Base-by-base conservation (phyloP, 2,888 invertebrate species). In the Macrosoma leucophasiata region DNA sequence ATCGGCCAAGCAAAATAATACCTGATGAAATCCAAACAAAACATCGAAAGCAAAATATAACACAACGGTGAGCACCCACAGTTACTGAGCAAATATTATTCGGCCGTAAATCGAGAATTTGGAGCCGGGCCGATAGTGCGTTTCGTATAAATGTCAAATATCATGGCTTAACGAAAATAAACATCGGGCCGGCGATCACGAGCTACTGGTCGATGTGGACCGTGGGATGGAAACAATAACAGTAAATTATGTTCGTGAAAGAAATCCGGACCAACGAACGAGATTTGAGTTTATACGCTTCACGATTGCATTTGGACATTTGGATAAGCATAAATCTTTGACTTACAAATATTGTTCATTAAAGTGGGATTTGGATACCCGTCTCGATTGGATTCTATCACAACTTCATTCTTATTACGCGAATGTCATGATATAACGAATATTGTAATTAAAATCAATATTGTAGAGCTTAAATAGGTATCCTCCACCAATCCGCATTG, bases 201-300 rank as follows among this genome's bases (percentile, higher is more conserved):
- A 46, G 45, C 43, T 46, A 50, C 46, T 39, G 46, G 38, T 36
- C 46, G 41, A 49, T 38, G 39, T 41, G n/a, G 39, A 46, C 50
- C 50, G 47, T 52, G 53, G 45, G 62, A 66, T 67, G 61, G 66
- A 54, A 58, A 60, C 70, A 60, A 67, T n/a, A 72, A 74, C 66
- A 58, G 67, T 76, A 76, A 75, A 71, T 76, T 67, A 75, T 70
- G 70, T n/a, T n/a, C n/a, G n/a, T n/a, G n/a, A n/a, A n/a, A n/a
- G n/a, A n/a, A n/a, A n/a, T n/a, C n/a, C n/a, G n/a, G n/a, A n/a
- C n/a, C n/a, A n/a, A n/a, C n/a, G n/a, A n/a, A n/a, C n/a, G n/a
- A n/a, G n/a, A n/a, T n/a, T n/a, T n/a, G n/a, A n/a, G n/a, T n/a
- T n/a, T n/a, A n/a, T n/a, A n/a, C n/a, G n/a, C n/a, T n/a, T n/a